Percentiles rank a stretch among this genome's conserved stretches.
Conservation (phyloP, 2,797 vertebrate species). For the Epinephelus coioides region DNA sequence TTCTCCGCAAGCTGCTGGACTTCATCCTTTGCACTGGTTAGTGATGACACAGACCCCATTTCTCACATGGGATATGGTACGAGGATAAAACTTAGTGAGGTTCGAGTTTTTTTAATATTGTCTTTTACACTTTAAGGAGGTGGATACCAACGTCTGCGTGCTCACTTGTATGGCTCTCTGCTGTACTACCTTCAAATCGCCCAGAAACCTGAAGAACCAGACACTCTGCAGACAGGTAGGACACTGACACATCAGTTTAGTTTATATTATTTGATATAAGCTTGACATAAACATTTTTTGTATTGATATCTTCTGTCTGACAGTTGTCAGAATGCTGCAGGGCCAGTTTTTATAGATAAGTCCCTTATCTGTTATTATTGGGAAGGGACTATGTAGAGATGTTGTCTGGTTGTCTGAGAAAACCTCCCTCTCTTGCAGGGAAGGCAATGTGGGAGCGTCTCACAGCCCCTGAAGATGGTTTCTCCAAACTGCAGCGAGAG, state of each 20-base stretch:
- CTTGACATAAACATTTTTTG: no score
- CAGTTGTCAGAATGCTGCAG: not conserved
- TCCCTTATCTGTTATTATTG: not conserved
- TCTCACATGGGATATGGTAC: not conserved
- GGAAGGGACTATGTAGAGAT: not conserved
- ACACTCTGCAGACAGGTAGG: conserved; percentile 94
- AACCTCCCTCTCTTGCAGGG: conserved; percentile 78
- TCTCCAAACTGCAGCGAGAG: conserved; percentile 96
- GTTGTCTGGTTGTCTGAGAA: not conserved
- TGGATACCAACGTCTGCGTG: conserved; percentile 96
- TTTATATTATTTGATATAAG: no score
- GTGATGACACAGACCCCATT: conserved; percentile 25
- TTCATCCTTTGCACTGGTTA: conserved; percentile 97
- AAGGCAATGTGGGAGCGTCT: conserved; percentile 97
- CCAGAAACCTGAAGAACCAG: conserved; percentile 97
- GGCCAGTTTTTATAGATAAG: not conserved
- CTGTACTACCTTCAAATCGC: conserved; percentile 98
- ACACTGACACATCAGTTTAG: not conserved
- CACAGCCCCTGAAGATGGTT: conserved; percentile 96
- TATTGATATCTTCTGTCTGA: not conserved
- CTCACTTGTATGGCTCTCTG: conserved; percentile 95
- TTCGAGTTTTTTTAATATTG: not conserved
- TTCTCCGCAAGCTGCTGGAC: conserved; percentile 95
- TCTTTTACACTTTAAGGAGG: conserved; percentile 86
- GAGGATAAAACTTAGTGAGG: not conserved